A percentile compares a stretch with the other conserved stretches of the same genome.
Conservation (phyloP, 1,140 invertebrate species). For the Pararge aegeria region DNA sequence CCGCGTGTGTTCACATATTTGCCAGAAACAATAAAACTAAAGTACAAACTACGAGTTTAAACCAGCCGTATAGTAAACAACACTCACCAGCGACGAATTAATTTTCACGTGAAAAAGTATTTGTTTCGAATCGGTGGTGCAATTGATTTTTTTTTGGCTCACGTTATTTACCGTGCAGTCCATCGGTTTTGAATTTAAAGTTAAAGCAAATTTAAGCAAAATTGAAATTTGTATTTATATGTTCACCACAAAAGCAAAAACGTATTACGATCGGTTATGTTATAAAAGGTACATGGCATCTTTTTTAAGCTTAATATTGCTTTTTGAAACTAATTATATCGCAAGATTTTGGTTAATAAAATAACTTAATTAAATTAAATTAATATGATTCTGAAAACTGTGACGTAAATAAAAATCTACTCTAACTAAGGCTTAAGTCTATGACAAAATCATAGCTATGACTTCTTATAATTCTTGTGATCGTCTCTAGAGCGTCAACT, state of each 20-base stretch:
- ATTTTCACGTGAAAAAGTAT: conserved; percentile 3
- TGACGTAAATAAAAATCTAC: no score
- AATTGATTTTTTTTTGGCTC: conserved; percentile 8
- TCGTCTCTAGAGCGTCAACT: no score
- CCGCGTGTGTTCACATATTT: not conserved
- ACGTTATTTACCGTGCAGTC: not conserved
- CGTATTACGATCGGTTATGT: no score
- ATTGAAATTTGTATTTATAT: not conserved
- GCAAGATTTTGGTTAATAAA: no score
- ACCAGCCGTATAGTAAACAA: conserved; percentile 1
- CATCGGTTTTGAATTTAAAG: not conserved
- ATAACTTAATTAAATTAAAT: no score
- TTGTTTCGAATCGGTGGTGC: not conserved
- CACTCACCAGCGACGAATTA: conserved; percentile 4
- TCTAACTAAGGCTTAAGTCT: no score
- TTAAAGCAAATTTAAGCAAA: not conserved
- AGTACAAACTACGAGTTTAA: not conserved
- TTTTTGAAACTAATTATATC: no score
- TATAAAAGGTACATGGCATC: no score
- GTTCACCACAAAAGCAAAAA: not conserved
- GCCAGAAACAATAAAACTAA: not conserved
- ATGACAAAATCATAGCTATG: no score
- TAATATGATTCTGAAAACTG: no score
- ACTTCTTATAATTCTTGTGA: no score
- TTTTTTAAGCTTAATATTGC: no score